Evolutionary conservation across 2,797 vertebrate species (phyloP).

Genomic region (Centropyge bicolor): DNA sequence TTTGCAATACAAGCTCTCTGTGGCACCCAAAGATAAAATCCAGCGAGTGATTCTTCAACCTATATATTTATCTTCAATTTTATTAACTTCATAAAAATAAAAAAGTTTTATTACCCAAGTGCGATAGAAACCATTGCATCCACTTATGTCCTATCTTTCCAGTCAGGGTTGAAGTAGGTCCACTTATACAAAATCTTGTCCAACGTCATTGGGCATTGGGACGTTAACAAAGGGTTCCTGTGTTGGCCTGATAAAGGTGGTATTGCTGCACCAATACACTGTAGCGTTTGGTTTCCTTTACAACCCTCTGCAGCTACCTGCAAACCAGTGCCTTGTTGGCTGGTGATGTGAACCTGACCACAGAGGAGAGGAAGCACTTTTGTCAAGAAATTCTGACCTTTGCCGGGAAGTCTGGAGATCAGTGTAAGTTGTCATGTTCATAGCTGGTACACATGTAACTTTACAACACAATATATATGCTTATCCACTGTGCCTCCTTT

Average conservation of each 20-base stretch:
- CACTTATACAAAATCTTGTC: no score
- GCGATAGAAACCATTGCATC: no score
- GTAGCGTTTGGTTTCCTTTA: constrained; percentile 83
- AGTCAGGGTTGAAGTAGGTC: background rate
- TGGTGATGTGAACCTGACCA: constrained; percentile 89
- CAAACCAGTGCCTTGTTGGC: constrained; percentile 96
- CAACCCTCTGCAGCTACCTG: constrained; percentile 88
- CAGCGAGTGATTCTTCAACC: background rate
- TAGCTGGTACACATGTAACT: background rate
- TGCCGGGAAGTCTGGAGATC: constrained; percentile 81
- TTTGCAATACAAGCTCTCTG: background rate
- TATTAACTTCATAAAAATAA: background rate
- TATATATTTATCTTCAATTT: background rate
- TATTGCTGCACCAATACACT: background rate
- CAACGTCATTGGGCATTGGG: background rate
- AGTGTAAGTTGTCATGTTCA: constrained; percentile 79
- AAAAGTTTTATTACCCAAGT: no score
- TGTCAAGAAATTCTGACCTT: constrained; percentile 95
- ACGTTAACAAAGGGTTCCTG: background rate
- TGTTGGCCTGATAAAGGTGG: background rate
- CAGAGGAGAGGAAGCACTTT: constrained; percentile 90
- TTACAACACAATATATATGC: background rate
- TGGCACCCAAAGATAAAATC: background rate
- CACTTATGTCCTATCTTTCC: background rate
- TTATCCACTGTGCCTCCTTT: background rate